Evolutionary conservation across 2,113 vertebrate genomes (phyloP).

Genomic region (Podilymbus podiceps): DNA sequence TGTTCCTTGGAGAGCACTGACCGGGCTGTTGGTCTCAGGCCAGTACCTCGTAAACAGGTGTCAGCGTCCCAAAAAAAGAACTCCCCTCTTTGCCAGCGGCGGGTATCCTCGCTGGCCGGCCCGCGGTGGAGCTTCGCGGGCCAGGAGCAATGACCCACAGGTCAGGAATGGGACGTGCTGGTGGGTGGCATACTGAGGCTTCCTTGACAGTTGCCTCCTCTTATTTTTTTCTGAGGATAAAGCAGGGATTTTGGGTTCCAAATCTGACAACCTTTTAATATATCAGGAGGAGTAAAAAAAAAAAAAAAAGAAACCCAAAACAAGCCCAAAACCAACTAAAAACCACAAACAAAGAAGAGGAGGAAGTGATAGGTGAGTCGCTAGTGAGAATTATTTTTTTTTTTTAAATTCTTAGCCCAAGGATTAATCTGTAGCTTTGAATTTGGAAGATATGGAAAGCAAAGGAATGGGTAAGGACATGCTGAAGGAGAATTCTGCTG

Average conservation of each 20-base stretch:
- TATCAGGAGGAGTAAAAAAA: too few species aligned
- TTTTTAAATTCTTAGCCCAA: too few species aligned
- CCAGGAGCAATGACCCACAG: background rate
- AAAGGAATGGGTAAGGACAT: background rate
- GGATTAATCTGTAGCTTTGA: background rate
- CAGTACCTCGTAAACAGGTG: constrained; percentile 46
- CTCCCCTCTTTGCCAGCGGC: background rate
- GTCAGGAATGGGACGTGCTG: background rate
- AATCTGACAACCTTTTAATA: background rate
- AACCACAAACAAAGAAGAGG: background rate
- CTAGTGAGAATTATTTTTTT: background rate
- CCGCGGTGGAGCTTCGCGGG: background rate
- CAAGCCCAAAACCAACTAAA: too few species aligned
- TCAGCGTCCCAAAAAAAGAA: constrained; percentile 44
- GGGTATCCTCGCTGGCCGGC: constrained; percentile 48
- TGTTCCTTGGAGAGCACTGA: background rate
- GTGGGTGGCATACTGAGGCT: background rate
- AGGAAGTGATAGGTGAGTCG: background rate
- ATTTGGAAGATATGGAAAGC: background rate
- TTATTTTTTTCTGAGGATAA: background rate
- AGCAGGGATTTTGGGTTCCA: background rate
- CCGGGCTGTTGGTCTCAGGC: background rate
- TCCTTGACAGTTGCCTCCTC: background rate
- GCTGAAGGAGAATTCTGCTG: constrained; percentile 17
- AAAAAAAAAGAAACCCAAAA: too few species aligned